These are phyloP conservation scores for Trypoxylus dichotomus DNA, from an alignment of 1,140 invertebrate species.

Conservation along the genomic window DNA sequence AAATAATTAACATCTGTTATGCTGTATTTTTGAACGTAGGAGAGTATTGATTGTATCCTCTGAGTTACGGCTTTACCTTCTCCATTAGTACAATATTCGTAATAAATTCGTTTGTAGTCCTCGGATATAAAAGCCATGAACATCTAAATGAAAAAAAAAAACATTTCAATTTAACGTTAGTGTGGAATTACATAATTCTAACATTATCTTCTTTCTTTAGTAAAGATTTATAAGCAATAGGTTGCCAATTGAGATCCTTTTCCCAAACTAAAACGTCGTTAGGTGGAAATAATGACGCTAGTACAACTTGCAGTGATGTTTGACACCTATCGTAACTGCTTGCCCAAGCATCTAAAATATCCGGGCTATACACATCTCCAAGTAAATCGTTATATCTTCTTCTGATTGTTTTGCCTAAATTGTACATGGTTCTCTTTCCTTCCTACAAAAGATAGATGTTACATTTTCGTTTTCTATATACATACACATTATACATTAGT, in stretches of 20 bases:
- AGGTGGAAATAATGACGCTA: constrained; percentile 51
- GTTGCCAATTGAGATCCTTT: constrained; percentile 50
- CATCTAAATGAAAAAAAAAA: background rate
- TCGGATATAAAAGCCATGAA: too few species aligned
- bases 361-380: constrained; percentile 49
- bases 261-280: constrained; percentile 45
- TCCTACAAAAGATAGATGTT: constrained; percentile 40
- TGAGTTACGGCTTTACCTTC: background rate
- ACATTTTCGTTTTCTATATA: background rate
- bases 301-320: constrained; percentile 53
- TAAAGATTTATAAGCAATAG: constrained; percentile 44
- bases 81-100: too few species aligned
- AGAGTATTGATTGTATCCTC: constrained; percentile 52
- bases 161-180: too few species aligned
- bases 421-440: constrained; percentile 55
- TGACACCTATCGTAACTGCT: constrained; percentile 63
- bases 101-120: too few species aligned
- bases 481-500: background rate
- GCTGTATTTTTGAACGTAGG: constrained; percentile 46
- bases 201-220: too few species aligned
- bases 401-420: constrained; percentile 54
- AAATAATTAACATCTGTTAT: constrained; percentile 50
- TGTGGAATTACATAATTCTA: too few species aligned
- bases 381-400: constrained; percentile 54
- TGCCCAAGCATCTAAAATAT: constrained; percentile 56